A percentile compares a stretch with the other conserved stretches of the same genome.
Conservation (phyloP, 2,797 vertebrate species). For the Kryptopterus vitreolus region DNA sequence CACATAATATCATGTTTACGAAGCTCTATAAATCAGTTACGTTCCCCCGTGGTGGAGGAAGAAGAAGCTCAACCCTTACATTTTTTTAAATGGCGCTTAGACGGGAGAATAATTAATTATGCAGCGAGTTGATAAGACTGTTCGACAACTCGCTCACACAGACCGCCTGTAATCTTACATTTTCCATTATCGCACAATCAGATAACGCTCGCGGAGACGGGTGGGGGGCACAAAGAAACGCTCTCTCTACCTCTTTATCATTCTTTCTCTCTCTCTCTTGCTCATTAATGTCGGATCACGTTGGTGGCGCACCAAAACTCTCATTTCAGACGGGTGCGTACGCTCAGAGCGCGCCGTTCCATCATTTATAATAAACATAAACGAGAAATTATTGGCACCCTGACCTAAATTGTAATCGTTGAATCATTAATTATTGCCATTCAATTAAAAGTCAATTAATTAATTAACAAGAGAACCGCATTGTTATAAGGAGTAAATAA, state of each 20-base stretch:
- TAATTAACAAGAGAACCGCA: not conserved
- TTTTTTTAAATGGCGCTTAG: conserved; percentile 55
- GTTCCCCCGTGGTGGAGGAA: not conserved
- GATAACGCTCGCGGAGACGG: conserved; percentile 38
- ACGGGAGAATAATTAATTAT: conserved; percentile 55
- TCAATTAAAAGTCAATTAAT: not conserved
- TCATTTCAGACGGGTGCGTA: not conserved
- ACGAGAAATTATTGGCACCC: not conserved
- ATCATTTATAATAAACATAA: not conserved
- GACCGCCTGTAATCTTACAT: conserved; percentile 51
- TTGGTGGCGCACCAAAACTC: not conserved
- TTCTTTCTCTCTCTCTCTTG: not conserved
- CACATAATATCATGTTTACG: too few species aligned
- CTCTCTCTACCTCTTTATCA: conserved; percentile 15
- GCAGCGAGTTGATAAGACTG: conserved; percentile 55
- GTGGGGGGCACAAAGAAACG: not conserved
- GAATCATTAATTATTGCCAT: not conserved
- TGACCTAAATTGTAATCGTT: too few species aligned
- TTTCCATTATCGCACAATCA: conserved; percentile 58
- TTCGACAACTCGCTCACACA: conserved; percentile 53
- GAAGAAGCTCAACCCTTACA: not conserved
- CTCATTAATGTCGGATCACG: not conserved
- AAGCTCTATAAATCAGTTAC: too few species aligned
- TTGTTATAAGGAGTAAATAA: not conserved
- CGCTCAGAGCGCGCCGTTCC: not conserved